Conservation (phyloP, 2,888 invertebrate species). For the Acleris literana region DNA sequence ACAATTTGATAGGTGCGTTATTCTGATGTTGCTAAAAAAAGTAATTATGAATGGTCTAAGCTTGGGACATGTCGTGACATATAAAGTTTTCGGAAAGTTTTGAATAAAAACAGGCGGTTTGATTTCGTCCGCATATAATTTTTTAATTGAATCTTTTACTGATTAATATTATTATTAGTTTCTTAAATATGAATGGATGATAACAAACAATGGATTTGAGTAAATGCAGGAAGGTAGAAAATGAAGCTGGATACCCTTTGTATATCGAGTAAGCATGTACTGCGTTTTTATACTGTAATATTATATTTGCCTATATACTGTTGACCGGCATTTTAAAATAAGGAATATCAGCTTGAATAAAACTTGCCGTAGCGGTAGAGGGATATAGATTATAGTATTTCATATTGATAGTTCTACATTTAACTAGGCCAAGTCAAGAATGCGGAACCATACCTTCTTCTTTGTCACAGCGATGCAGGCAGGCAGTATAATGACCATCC, state of each 20-base stretch:
- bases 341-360: no score
- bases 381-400: background rate
- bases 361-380: background rate
- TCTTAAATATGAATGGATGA: slow-evolving; percentile 22
- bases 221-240: slow-evolving; percentile 83
- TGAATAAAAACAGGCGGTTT: slow-evolving; percentile 34
- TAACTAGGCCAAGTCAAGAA: slow-evolving; percentile 22
- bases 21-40: background rate
- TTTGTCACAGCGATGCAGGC: slow-evolving; percentile 77
- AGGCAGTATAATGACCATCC: slow-evolving; percentile 84
- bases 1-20: slow-evolving; percentile 17
- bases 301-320: background rate
- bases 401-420: background rate
- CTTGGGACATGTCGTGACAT: background rate
- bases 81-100: slow-evolving; percentile 31
- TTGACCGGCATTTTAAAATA: background rate
- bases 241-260: slow-evolving; percentile 84
- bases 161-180: slow-evolving; percentile 6
- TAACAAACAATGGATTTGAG: slow-evolving; percentile 55
- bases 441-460: slow-evolving; percentile 27
- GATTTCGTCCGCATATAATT: slow-evolving; percentile 16
- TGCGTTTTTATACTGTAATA: background rate
- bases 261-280: slow-evolving; percentile 81
- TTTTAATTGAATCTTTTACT: slow-evolving; percentile 16
- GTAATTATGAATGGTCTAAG: slow-evolving; percentile 13